phyloP scores from a whole-genome alignment of 2,888 invertebrate species.

The Dynastes tityus region DNA sequence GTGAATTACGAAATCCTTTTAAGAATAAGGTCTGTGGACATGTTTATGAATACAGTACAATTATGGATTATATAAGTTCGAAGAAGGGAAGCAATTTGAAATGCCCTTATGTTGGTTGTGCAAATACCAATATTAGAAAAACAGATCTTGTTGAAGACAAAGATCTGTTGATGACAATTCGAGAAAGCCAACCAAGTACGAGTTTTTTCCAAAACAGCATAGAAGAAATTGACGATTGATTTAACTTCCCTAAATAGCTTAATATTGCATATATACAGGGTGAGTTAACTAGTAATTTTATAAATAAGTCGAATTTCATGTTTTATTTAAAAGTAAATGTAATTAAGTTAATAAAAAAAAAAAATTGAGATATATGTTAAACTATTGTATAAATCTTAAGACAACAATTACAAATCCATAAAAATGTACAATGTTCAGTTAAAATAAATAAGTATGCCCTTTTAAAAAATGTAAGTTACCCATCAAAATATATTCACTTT shows the following conservation, averaged over 20 bases:
- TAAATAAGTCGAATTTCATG: too few species aligned
- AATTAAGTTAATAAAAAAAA: too few species aligned
- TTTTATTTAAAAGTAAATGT: too few species aligned
- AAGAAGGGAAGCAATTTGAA: not conserved
- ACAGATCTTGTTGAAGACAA: slow-evolving; percentile 28
- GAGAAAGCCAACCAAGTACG: not conserved
- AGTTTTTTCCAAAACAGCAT: not conserved
- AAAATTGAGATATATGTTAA: too few species aligned
- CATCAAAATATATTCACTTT: too few species aligned
- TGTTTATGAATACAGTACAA: slow-evolving; percentile 30
- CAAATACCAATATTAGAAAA: slow-evolving; percentile 26
- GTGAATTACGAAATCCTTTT: slow-evolving; percentile 26
- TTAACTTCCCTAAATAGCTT: not conserved
- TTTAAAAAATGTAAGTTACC: too few species aligned
- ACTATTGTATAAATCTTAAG: too few species aligned
- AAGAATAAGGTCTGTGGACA: slow-evolving; percentile 42
- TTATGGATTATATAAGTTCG: slow-evolving; percentile 22
- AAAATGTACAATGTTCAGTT: too few species aligned
- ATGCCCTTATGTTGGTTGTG: slow-evolving; percentile 44
- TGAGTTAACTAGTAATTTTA: not conserved
- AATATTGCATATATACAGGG: too few species aligned
- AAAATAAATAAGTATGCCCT: too few species aligned
- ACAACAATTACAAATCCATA: too few species aligned
- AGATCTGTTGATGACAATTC: not conserved
- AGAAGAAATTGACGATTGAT: slow-evolving; percentile 13